Evolutionary conservation across 92 coral and sea anemone species (phyloP), one percentile per base, ranked within the genome.

Genomic region (Palythoa grandis): DNA sequence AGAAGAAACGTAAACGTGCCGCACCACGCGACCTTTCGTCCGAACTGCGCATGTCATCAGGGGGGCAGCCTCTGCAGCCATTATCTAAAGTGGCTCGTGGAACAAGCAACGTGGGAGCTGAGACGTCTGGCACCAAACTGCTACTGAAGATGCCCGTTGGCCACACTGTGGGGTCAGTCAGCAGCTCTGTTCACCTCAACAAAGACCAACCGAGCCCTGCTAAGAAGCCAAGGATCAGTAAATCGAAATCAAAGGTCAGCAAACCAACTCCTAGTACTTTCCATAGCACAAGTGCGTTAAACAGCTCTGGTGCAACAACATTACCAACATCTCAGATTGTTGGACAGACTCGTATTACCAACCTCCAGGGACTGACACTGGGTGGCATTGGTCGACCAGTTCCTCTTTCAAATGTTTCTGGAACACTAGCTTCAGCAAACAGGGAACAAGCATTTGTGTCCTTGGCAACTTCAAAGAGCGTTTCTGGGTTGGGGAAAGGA

Each of bases 1-100:
- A 91, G 79, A 97, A 97, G 93, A 96, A 97, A 61, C 90, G 99
- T 22, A 97, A 97, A 60, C 97, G 99, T 4, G 86, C 98, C 11
- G 87, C 93, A 43, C 86, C 96, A 53, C 94, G 95, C 70, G 97
- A 93, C 72, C 74, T 90, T 54, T 82, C 92, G 57, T 57, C 95
- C 2, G 98, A 94, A 68, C 76, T 90, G 87, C 87, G 89, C 7
- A 78, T 60, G 69, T 85, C 95, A 16, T 69, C 85, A 63, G 85
- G 71, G 20, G 73, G 73, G 20, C 84, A 79, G 58, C 38, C 83
- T 9, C 15, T 78, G 48, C 83, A 79, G 72, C 85, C 65, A 0
- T 14, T 22, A 48, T 50, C 72, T 53, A 80, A 80, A 57, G 66
- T 80, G 85, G 74, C 85, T 17, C 85, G 60, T 17, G 85, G 85